These are phyloP conservation scores for Myzus persicae DNA, from an alignment of 1,140 invertebrate genomes.

Conservation along the genomic window DNA sequence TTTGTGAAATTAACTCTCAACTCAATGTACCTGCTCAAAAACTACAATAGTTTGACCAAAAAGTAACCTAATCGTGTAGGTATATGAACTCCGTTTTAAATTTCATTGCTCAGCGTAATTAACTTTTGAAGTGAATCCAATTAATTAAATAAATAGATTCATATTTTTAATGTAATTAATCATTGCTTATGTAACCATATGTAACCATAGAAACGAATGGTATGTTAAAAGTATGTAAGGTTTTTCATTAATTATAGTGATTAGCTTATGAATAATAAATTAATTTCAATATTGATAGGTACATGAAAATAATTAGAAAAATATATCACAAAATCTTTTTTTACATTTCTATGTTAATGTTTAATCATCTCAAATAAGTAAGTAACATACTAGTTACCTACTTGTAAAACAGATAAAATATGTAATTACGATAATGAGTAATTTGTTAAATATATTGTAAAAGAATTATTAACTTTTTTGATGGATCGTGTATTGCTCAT, in stretches of 20 bases:
- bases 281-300: not conserved
- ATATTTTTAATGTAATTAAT: not conserved
- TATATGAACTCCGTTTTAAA: not conserved
- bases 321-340: not conserved
- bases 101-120: not conserved
- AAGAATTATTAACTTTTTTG: not conserved
- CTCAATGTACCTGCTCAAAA: not conserved
- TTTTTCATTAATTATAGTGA: not conserved
- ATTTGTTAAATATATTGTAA: not conserved
- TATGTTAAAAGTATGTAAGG: not conserved
- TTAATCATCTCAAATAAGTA: not conserved
- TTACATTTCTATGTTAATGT: not conserved
- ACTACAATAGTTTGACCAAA: not conserved
- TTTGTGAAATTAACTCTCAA: not conserved
- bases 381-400: too few species aligned
- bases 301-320: too few species aligned
- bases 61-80: not conserved
- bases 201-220: not conserved
- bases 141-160: not conserved
- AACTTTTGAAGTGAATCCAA: not conserved
- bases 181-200: not conserved
- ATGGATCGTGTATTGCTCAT: not conserved
- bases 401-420: not conserved
- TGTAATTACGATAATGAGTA: not conserved
- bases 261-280: slow-evolving; percentile 11